phyloP scores from a whole-genome alignment of 2,888 invertebrate genomes.

The Vannuccia rotundouncinata region DNA sequence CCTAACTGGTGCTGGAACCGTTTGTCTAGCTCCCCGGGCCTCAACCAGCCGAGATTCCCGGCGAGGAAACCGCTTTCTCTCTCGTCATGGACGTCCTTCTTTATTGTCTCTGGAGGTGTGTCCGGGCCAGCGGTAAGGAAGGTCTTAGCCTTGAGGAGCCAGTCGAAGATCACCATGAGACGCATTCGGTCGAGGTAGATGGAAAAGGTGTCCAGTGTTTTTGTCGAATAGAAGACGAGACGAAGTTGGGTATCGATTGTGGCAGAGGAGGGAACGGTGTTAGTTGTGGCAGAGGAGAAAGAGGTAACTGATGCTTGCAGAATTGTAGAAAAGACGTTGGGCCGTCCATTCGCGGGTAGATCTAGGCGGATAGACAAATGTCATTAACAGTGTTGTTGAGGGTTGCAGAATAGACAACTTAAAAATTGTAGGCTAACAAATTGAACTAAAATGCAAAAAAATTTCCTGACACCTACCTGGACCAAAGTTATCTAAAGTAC shows the following conservation, averaged over 20 bases:
- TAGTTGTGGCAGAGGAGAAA: conserved; percentile 35
- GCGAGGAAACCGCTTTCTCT: too few species aligned
- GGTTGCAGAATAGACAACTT: too few species aligned
- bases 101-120: too few species aligned
- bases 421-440: too few species aligned
- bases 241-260: conserved; percentile 57
- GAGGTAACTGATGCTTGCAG: conserved; percentile 65
- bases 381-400: too few species aligned
- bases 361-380: too few species aligned
- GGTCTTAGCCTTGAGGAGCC: conserved; percentile 76
- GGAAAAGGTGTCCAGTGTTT: conserved; percentile 70
- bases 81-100: too few species aligned
- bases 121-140: conserved; percentile 63
- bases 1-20: not conserved
- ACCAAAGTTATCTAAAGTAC: too few species aligned
- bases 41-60: too few species aligned
- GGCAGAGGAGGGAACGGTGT: conserved; percentile 42
- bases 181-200: conserved; percentile 87
- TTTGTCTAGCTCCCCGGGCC: too few species aligned
- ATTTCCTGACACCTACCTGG: too few species aligned
- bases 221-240: conserved; percentile 60
- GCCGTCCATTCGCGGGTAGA: conserved; percentile 66
- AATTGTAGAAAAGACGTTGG: conserved; percentile 80
- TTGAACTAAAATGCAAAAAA: too few species aligned
- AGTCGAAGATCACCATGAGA: conserved; percentile 82